Evolutionary conservation across 1,140 invertebrate genomes (phyloP), one percentile per base, ranked within the genome.

Genomic region (Aphis craccivora): DNA sequence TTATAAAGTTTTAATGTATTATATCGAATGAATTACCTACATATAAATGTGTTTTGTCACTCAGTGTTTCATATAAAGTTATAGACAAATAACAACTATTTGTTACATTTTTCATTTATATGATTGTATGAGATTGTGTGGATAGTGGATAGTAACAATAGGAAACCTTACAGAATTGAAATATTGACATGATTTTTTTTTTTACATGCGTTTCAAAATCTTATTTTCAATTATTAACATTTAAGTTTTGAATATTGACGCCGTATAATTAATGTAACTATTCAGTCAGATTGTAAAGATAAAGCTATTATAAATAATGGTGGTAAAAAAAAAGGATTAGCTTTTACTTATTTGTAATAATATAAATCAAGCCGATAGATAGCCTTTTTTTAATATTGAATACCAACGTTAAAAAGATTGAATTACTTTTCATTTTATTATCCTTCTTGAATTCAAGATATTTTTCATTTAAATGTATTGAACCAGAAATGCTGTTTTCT

Each of bases 401-500:
- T 89, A 35, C 60, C 60, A 35, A 76, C n/a, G 37, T 89, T 53
- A 89, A 53, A 53, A 48, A 51, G n/a, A 51, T 23, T 20, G 48
- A 55, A 89, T 89, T 37, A 37, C 60, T 76, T n/a, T 76, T 23
- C 60, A 76, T 18, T 76, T n/a, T n/a, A 76, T 76, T 76, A 76
- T 76, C n/a, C 18, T 76, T 35, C 43, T 51, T 22, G n/a, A 89
- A 48, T 55, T 55, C 51, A 8, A 55, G 14, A 90, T 60, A 18
- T 90, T 55, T 90, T 55, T 37, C 51, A 30, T 40, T 90, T 60
- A 25, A 90, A 90, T 40, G 51, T 37, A 90, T 60, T 90, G 51
- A 30, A 53, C 51, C 23, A 7, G 37, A 90, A 90, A 90, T 40
- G 51, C 51, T 35, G 3, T 51, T 88, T 9, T 88, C 20, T 55